These are phyloP conservation scores for Lasioglossum figueresi DNA, from an alignment of 2,888 invertebrate genomes.

Conservation along the genomic window DNA sequence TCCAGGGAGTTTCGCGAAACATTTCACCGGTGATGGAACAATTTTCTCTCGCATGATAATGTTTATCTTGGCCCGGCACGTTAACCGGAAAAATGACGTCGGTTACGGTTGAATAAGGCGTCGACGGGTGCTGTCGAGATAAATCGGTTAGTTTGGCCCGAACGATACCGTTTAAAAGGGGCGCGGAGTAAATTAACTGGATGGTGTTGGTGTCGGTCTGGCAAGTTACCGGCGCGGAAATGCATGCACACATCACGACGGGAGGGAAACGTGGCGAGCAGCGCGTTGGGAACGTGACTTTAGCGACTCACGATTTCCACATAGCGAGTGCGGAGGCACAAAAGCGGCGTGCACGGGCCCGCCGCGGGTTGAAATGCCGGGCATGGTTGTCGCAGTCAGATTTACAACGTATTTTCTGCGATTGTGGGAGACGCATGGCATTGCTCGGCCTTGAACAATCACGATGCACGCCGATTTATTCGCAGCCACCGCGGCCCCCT, in stretches of 20 bases:
- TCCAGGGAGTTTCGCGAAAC: too few species aligned
- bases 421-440: constrained; percentile 60
- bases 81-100: background rate
- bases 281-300: constrained; percentile 50
- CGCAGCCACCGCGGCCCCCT: background rate
- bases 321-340: constrained; percentile 22
- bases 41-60: background rate
- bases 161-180: constrained; percentile 33
- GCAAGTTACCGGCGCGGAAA: constrained; percentile 43
- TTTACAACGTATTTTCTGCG: constrained; percentile 60
- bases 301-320: constrained; percentile 48
- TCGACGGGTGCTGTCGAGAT: background rate
- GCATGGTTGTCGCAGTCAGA: constrained; percentile 56
- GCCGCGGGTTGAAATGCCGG: constrained; percentile 40
- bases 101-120: background rate
- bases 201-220: constrained; percentile 28
- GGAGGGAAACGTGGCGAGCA: constrained; percentile 10
- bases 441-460: constrained; percentile 52
- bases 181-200: constrained; percentile 35
- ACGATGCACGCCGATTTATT: constrained; percentile 49
- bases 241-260: background rate
- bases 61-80: background rate
- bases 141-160: constrained; percentile 20
- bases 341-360: constrained; percentile 14
- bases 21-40: background rate